phyloP scores from a whole-genome alignment of 2,113 vertebrate species.

The Onychostoma macrolepis region DNA sequence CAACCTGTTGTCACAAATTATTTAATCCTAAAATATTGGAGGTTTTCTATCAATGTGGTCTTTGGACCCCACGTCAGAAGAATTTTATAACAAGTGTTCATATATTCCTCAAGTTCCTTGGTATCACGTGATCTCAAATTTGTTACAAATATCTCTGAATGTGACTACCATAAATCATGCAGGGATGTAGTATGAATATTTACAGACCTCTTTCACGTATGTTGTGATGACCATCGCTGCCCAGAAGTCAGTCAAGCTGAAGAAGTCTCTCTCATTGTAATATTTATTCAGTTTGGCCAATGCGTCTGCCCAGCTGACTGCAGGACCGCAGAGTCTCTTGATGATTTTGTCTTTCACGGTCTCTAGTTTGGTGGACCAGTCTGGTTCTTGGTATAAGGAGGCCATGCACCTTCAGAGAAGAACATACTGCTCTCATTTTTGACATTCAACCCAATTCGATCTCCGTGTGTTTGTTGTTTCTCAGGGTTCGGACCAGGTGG shows the following conservation, averaged over 20 bases:
- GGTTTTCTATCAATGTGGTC: no score
- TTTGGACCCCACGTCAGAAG: no score
- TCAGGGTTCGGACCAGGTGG: slow-evolving; percentile 66
- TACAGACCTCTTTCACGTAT: slow-evolving; percentile 23
- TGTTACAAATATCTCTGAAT: background rate
- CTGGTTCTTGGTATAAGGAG: slow-evolving; percentile 16
- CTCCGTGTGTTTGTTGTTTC: background rate
- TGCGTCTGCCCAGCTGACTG: background rate
- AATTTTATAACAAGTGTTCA: no score
- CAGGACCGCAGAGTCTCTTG: background rate
- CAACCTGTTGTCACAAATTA: no score
- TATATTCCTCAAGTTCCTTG: no score
- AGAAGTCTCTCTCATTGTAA: background rate
- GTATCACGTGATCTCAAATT: no score
- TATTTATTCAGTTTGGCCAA: background rate
- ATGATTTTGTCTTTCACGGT: background rate
- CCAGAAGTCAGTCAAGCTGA: slow-evolving; percentile 18
- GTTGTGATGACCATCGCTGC: background rate
- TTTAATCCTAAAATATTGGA: no score
- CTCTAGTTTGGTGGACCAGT: slow-evolving; percentile 29
- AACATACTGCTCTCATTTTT: background rate
- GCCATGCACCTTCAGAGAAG: slow-evolving; percentile 21
- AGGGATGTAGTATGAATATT: background rate
- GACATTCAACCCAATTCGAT: background rate
- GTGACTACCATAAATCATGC: background rate